Percentiles rank a stretch among this genome's conserved stretches.
phyloP scores from a whole-genome alignment of 2,797 vertebrate species.

The Paramormyrops hopkinsi region DNA sequence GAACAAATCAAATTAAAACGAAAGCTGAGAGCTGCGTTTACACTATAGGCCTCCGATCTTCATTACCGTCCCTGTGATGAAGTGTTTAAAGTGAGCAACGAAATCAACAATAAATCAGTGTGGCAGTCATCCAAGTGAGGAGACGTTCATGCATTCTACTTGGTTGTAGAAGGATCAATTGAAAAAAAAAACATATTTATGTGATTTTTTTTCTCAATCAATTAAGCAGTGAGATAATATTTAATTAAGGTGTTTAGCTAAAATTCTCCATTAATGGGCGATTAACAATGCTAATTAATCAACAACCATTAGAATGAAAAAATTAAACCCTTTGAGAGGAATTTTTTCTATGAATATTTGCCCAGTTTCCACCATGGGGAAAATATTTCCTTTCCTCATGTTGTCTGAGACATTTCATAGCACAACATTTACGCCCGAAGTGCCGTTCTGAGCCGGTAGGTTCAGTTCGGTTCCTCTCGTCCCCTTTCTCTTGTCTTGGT shows the following conservation, averaged over 20 bases:
- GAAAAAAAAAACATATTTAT: conserved; percentile 62
- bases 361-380: conserved; percentile 48
- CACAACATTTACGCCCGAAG: background rate
- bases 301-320: conserved; percentile 59
- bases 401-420: background rate
- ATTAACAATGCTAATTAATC: conserved; percentile 75
- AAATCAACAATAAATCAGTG: conserved; percentile 55
- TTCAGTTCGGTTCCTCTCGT: background rate
- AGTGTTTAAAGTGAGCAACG: conserved; percentile 52
- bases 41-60: conserved; percentile 48
- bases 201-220: conserved; percentile 49
- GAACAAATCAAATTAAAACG: conserved; percentile 59
- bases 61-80: conserved; percentile 35
- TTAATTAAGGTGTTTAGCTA: conserved; percentile 71
- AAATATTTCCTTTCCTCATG: conserved; percentile 33
- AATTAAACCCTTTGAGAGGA: conserved; percentile 48
- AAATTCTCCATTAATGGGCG: conserved; percentile 67
- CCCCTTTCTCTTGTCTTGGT: background rate
- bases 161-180: conserved; percentile 49
- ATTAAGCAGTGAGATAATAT: conserved; percentile 77
- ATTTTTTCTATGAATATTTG: conserved; percentile 61
- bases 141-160: conserved; percentile 53
- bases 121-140: conserved; percentile 22
- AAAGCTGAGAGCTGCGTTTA: conserved; percentile 54
- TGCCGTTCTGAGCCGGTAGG: background rate